These are phyloP conservation scores for Ceyx melanurus DNA, from an alignment of 2,113 vertebrate genomes.

Conservation along the genomic window DNA sequence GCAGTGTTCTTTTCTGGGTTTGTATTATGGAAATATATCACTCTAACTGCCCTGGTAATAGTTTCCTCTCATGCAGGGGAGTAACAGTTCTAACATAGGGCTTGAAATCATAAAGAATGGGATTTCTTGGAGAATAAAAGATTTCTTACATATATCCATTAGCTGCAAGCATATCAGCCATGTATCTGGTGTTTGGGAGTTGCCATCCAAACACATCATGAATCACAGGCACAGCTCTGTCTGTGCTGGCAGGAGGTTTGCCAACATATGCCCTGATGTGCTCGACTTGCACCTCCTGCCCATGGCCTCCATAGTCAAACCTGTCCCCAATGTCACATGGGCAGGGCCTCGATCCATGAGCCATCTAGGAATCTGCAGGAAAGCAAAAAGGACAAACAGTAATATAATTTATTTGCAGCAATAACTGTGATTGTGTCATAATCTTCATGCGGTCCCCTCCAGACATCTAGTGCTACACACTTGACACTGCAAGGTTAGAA, in stretches of 20 bases:
- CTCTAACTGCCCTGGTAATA: not conserved
- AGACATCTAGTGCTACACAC: not conserved
- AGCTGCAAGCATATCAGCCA: slow-evolving; percentile 86
- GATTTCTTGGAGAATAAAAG: not conserved
- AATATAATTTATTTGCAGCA: not conserved
- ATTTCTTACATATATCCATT: slow-evolving; percentile 86
- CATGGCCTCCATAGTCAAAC: slow-evolving; percentile 82
- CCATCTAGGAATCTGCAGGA: slow-evolving; percentile 75
- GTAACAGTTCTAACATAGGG: not conserved
- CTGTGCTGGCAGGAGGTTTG: slow-evolving; percentile 70
- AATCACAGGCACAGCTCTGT: slow-evolving; percentile 87
- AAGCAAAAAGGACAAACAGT: not conserved
- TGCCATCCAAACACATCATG: slow-evolving; percentile 93
- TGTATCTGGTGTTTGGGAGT: slow-evolving; percentile 90
- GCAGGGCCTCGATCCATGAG: slow-evolving; percentile 87
- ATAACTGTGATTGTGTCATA: not conserved
- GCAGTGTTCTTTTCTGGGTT: not conserved
- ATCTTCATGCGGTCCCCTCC: not conserved
- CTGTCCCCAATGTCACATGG: slow-evolving; percentile 87
- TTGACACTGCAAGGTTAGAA: not conserved
- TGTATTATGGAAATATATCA: not conserved
- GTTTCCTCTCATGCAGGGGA: not conserved
- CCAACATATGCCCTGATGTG: slow-evolving; percentile 85
- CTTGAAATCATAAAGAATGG: not conserved
- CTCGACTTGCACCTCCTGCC: slow-evolving; percentile 83